Evolutionary conservation across 2,797 vertebrate genomes (phyloP), one percentile per base, ranked within the genome.

Genomic region (Channallabes apus): DNA sequence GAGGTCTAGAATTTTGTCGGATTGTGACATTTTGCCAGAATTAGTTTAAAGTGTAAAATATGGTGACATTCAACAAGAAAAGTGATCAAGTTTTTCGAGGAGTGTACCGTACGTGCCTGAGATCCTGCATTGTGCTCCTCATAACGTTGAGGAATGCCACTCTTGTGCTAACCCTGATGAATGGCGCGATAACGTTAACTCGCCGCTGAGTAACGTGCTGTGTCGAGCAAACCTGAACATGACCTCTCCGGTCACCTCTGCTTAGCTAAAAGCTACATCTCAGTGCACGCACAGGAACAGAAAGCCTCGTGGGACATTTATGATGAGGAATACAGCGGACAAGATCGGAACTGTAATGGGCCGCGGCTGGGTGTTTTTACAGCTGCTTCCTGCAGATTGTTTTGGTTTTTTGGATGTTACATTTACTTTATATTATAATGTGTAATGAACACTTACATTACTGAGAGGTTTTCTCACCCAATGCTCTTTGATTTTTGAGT

Each of bases 261-360:
- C 91, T 90, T 85, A 87, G 86, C 87, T 88, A 89, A 92, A 89
- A 92, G 88, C 90, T 87, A 90, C 87, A 80, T 93, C 88, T 86
- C 87, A 78, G 5, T 73, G 87, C 61, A 65, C 79, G 82, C 72
- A 62, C 76, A 80, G 17, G n/a, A 46, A 67, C 32, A 14, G 29
- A 62, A 62, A 38, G 20, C n/a, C 35, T 56, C 83, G 79, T 80
- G 84, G 46, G n/a, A 72, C 59, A 79, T 89, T 91, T 87, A 91
- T 93, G 29, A 82, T 41, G n/a, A 76, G 78, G 81, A 82, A 86
- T 82, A 51, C 69, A 46, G 4, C 41, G 15, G n/a, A 68, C 17
- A 80, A 22, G 32, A 15, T 38, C 62, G 75, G 67, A 59, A 9
- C n/a, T 62, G 35, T 41, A 72, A 72, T 64, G 20, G 14, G 1